Conservation (phyloP, 2,888 invertebrate genomes). For the Cephus runcator region DNA sequence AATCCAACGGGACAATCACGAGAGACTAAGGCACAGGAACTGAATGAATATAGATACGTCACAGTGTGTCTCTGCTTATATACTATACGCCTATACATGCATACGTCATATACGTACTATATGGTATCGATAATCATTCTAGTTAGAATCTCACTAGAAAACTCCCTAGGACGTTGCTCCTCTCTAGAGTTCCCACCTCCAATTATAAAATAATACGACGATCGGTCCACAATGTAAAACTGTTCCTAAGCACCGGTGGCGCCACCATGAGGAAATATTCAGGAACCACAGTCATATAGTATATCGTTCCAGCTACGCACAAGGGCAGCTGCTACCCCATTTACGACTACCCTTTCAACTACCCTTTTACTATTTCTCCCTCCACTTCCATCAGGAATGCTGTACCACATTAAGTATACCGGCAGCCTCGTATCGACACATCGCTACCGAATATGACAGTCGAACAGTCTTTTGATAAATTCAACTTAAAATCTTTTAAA, state of each 20-base stretch:
- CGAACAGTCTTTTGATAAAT: neutral
- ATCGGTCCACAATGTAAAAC: neutral
- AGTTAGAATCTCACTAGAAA: neutral
- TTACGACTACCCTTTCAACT: constrained; percentile 6
- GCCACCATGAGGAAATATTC: neutral
- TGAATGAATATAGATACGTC: neutral
- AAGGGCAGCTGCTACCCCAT: constrained; percentile 15
- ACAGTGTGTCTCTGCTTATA: neutral
- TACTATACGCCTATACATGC: neutral
- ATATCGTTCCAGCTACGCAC: constrained; percentile 5
- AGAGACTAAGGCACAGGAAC: neutral
- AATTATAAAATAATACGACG: neutral
- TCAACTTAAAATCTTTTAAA: neutral
- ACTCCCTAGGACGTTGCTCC: neutral
- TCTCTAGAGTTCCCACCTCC: neutral
- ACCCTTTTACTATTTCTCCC: neutral
- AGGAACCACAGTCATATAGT: neutral
- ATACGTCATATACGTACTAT: neutral
- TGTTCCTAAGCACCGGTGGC: neutral
- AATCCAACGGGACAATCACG: neutral
- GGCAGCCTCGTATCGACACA: neutral
- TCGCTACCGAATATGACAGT: neutral
- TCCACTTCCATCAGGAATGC: neutral
- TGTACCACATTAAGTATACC: neutral
- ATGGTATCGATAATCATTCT: neutral